These are phyloP conservation scores for Gasteruption jaculator DNA, from an alignment of 2,888 invertebrate species.

Conservation along the genomic window DNA sequence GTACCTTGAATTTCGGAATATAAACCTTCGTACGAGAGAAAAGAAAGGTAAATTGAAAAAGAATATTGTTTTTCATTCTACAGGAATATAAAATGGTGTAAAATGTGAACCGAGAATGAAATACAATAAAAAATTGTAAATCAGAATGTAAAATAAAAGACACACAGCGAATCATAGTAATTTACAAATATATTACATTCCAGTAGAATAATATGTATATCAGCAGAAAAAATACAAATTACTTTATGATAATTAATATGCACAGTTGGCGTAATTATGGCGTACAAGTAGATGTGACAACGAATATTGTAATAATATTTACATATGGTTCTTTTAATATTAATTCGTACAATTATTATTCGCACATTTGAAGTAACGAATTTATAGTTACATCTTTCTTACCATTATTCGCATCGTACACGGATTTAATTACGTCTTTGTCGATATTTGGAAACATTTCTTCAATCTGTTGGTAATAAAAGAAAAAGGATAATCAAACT, in stretches of 20 bases:
- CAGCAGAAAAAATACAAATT: constrained; percentile 41
- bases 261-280: background rate
- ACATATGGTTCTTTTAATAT: too few relatives aligned
- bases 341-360: constrained; percentile 51
- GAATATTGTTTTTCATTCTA: too few relatives aligned
- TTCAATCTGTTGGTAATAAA: constrained; percentile 62
- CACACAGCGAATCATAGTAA: constrained; percentile 28
- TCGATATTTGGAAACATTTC: constrained; percentile 98
- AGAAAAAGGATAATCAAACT: background rate
- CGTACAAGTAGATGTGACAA: constrained; percentile 10
- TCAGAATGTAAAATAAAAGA: constrained; percentile 1
- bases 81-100: too few relatives aligned
- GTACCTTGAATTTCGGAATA: too few relatives aligned
- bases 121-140: too few relatives aligned
- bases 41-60: too few relatives aligned
- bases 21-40: too few relatives aligned
- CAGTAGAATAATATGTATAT: constrained; percentile 29
- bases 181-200: constrained; percentile 43
- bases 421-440: constrained; percentile 85
- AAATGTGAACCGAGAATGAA: too few relatives aligned
- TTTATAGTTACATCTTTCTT: constrained; percentile 89
- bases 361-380: constrained; percentile 83
- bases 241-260: background rate
- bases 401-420: constrained; percentile 83
- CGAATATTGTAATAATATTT: too few relatives aligned